Base-by-base conservation (phyloP, 37 sponge, comb jelly and placozoan genomes). In the Spongilla lacustris region DNA sequence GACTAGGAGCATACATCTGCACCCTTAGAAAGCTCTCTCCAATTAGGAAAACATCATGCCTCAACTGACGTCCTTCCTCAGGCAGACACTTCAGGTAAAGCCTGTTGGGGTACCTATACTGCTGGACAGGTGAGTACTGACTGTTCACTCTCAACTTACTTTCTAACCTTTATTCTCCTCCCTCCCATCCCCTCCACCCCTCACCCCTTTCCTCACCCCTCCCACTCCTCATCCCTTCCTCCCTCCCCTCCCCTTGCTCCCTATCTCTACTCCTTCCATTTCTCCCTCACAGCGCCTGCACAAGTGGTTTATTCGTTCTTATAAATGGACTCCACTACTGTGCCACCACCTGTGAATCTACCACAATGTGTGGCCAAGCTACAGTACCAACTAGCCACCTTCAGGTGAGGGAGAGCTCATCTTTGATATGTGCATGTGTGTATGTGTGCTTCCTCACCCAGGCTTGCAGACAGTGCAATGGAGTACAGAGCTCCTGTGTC, bases 401-500 rank as follows among this genome's bases (percentile, higher is more conserved):
- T 17, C 4, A 14, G 12, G 58, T 58, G 19, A 58, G 58, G 1
- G 58, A 14, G 14, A 13, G 58, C 19, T 58, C 1, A 58, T 58
- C 4, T 1, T 17, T 6, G 4, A 17, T 58, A 17, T 58, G 58
- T 58, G 58, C 11, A 17, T 58, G 58, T 58, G 19, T 58, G 58
- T 58, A 17, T 58, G 58, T 58, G 58, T 58, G 58, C 11, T 10
- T 58, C 14, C 11, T 1, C 58, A 14, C 58, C 4, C 21, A 80
- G 80, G 36, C 25, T 12, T 84, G 85, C 37, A 36, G 28, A 58
- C 74, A 84, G 74, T 89, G 90, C 79, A 71, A 75, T 33, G 8
- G 37, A 9, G 31, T 41, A 41, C 6, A 6, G 6, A 79, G 10
- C 31, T 58, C 46, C 73, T 91, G 82, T 83, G 4, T 27, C 10